These are phyloP conservation scores for Heliocidaris tuberculata DNA, from an alignment of 35 echinoderm and acorn worm genomes.

Conservation along the genomic window DNA sequence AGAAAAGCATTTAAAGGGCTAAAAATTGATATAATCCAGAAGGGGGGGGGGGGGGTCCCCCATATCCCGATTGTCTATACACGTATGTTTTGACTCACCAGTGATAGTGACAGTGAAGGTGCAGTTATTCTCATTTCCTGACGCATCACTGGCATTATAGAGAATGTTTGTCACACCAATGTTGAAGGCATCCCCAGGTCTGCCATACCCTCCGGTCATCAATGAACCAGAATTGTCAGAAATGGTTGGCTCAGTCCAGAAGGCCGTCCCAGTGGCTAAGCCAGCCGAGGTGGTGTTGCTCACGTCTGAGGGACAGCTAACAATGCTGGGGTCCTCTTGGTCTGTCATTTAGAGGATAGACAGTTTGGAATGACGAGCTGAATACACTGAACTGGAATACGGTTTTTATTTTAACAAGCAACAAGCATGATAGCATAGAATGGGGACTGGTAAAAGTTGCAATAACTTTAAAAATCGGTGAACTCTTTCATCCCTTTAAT, in stretches of 20 bases:
- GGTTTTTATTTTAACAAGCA: no score
- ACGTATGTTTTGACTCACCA: background rate
- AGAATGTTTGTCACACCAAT: background rate
- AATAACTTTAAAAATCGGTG: no score
- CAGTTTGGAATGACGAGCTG: no score
- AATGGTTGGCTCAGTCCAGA: background rate
- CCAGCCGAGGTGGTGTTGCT: background rate
- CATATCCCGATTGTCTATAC: no score
- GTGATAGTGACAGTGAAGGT: background rate
- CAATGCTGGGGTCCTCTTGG: background rate
- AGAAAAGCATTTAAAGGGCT: no score
- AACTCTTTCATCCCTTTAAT: no score
- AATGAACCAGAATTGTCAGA: background rate
- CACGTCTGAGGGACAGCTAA: background rate
- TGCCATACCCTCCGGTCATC: background rate
- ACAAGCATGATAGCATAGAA: no score
- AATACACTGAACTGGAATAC: no score
- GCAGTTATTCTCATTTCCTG: conserved; percentile 7
- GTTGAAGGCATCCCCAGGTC: background rate
- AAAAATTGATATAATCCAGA: no score
- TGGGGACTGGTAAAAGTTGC: no score
- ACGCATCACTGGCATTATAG: background rate
- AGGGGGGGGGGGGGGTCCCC: no score
- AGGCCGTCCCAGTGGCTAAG: background rate
- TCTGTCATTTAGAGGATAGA: background rate